Conservation (phyloP, 2,797 vertebrate genomes). For the Pseudocheirus occidentalis region DNA sequence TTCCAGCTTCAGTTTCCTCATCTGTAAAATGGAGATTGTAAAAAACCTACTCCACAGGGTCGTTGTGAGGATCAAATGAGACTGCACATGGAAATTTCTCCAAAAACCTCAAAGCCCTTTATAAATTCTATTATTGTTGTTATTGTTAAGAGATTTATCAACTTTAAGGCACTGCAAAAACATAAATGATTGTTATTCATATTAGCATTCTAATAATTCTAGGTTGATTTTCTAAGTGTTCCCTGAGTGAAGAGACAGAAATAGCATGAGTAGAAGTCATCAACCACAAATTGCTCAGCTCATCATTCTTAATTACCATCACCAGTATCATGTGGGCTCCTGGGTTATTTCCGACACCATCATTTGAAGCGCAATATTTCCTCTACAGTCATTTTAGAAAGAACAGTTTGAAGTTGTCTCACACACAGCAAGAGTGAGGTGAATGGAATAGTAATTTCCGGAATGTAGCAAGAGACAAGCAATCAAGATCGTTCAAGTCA, state of each 20-base stretch:
- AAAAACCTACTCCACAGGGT: not conserved
- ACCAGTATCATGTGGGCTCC: slow-evolving; percentile 23
- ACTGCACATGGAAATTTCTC: not conserved
- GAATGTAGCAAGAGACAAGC: not conserved
- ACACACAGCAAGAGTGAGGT: not conserved
- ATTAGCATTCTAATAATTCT: not conserved
- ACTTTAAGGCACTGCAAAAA: not conserved
- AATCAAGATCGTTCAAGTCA: slow-evolving; percentile 15
- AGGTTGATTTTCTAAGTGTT: not conserved
- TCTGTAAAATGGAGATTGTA: not conserved
- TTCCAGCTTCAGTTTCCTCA: not conserved
- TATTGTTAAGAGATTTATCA: not conserved
- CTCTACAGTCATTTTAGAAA: slow-evolving; percentile 33
- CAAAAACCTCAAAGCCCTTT: not conserved
- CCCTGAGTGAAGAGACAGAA: slow-evolving; percentile 1
- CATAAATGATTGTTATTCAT: not conserved
- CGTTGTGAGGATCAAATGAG: not conserved
- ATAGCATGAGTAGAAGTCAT: not conserved
- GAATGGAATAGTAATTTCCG: not conserved
- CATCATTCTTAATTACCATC: slow-evolving; percentile 41
- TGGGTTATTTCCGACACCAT: slow-evolving; percentile 31
- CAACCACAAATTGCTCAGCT: not conserved
- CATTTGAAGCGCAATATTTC: slow-evolving; percentile 14
- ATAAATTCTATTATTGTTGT: not conserved
- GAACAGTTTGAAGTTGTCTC: slow-evolving; percentile 26